phyloP scores from a whole-genome alignment of 1,140 invertebrate genomes.

The Drosophila azteca region DNA sequence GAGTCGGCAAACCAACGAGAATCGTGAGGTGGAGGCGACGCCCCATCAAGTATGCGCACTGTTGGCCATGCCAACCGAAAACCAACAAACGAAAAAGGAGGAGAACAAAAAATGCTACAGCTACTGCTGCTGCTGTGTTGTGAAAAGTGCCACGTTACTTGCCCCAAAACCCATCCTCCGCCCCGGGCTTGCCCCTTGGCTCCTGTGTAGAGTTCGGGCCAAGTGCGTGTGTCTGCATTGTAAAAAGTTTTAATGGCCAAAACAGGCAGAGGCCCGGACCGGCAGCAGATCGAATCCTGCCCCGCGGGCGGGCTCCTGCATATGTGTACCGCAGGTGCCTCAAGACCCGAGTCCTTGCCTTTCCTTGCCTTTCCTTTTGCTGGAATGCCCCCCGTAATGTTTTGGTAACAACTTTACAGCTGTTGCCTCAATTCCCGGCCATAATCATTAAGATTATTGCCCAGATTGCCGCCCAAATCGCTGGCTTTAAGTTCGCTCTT shows the following conservation, averaged over 20 bases:
- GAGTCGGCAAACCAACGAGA: slow-evolving; percentile 1
- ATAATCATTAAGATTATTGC: slow-evolving; percentile 80
- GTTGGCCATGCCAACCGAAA: slow-evolving; percentile 60
- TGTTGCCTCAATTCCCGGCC: slow-evolving; percentile 58
- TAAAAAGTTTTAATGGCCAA: slow-evolving; percentile 78
- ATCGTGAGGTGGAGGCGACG: slow-evolving; percentile 4
- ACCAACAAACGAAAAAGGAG: slow-evolving; percentile 7
- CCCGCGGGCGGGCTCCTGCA: slow-evolving; percentile 27
- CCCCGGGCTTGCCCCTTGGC: neutral
- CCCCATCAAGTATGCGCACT: slow-evolving; percentile 76
- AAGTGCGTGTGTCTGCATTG: slow-evolving; percentile 82
- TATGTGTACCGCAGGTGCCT: slow-evolving; percentile 70
- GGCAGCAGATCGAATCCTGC: slow-evolving; percentile 11
- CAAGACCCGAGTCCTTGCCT: neutral
- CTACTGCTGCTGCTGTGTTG: slow-evolving; percentile 15
- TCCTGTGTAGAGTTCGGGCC: slow-evolving; percentile 11
- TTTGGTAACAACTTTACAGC: slow-evolving; percentile 57
- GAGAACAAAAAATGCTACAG: slow-evolving; percentile 1
- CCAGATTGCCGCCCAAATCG: slow-evolving; percentile 30
- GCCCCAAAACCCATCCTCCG: slow-evolving; percentile 3
- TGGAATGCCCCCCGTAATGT: slow-evolving; percentile 11
- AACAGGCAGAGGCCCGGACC: slow-evolving; percentile 17
- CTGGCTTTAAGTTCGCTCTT: slow-evolving; percentile 38
- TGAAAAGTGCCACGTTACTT: slow-evolving; percentile 36
- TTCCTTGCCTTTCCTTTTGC: neutral